Conservation (phyloP, 1,140 invertebrate species). For the Apolygus lucorum region DNA sequence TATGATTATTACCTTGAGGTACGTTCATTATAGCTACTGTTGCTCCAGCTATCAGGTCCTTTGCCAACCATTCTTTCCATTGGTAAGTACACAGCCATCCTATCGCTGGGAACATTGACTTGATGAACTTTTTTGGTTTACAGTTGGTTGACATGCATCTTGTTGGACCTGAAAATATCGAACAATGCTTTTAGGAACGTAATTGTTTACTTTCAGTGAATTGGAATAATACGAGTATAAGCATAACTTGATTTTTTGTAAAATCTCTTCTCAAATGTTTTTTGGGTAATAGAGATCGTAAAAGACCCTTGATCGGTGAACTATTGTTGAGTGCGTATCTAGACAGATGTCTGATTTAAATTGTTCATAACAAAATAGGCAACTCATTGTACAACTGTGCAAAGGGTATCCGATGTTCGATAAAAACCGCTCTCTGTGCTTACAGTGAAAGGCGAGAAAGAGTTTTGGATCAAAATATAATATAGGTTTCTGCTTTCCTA, state of each 20-base stretch:
- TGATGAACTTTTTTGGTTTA: constrained; percentile 3
- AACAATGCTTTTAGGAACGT: no score
- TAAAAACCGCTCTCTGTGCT: no score
- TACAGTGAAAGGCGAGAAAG: no score
- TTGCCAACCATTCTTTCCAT: constrained; percentile 33
- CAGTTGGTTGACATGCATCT: constrained; percentile 3
- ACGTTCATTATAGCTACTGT: constrained; percentile 72
- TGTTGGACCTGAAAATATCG: not conserved
- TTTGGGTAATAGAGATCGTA: not conserved
- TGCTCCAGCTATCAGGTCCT: constrained; percentile 49
- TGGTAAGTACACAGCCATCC: constrained; percentile 31
- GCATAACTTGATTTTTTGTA: not conserved
- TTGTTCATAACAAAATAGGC: no score
- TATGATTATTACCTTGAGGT: constrained; percentile 62
- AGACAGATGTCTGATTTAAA: no score
- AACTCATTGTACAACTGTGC: no score
- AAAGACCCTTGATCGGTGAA: not conserved
- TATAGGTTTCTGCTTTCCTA: no score
- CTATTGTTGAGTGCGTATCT: not conserved
- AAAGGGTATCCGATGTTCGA: no score
- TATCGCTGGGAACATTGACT: constrained; percentile 20
- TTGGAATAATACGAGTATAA: not conserved
- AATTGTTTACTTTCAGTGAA: no score
- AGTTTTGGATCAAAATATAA: no score
- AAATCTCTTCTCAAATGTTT: not conserved